Evolutionary conservation across 2,113 vertebrate species (phyloP), one percentile per base, ranked within the genome.

Genomic region (Vicugna pacos): DNA sequence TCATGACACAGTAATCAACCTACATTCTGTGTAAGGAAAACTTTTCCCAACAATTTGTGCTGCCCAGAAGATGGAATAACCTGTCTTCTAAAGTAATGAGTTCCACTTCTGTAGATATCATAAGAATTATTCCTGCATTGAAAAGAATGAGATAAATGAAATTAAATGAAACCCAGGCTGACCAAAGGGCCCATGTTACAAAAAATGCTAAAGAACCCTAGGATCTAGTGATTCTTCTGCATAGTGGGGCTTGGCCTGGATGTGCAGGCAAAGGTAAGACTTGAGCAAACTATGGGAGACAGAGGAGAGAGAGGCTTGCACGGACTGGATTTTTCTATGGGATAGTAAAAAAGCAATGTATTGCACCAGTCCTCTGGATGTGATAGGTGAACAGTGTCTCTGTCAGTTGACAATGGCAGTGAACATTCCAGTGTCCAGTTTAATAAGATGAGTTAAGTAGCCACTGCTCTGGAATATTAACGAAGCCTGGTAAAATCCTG

Each of bases 41-140:
- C n/a, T 22, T 79, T 94, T 67, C 26, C 8, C 35, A 95, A 89
- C 30, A 93, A 93, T 82, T 81, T 97, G 35, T 91, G 35, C 30
- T 94, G 65, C 50, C 79, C 42, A 86, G 65, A 89, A 94, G 91
- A 81, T 28, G 13, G 17, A 92, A 87, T 67, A 86, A 35, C 79
- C 32, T 94, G 24, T 82, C 65, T 86, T 85, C 32, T 52, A 62
- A 93, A 16, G 22, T 65, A 96, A 60, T 64, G 52, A 91, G 48
- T 86, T 81, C 19, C 8, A 85, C 17, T 93, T 81, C 38, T 96
- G 14, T 32, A 76, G 20, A 56, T 92, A 76, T 81, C 86, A 60
- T 58, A 62, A 30, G 12, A 22, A 93, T 89, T 89, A 76, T 89
- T 95, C 38, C 30, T 77, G 46, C 10, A 65, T 52, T 95, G 58